Evolutionary conservation across 2,888 invertebrate species (phyloP).

Genomic region (Choreutis nemorana): DNA sequence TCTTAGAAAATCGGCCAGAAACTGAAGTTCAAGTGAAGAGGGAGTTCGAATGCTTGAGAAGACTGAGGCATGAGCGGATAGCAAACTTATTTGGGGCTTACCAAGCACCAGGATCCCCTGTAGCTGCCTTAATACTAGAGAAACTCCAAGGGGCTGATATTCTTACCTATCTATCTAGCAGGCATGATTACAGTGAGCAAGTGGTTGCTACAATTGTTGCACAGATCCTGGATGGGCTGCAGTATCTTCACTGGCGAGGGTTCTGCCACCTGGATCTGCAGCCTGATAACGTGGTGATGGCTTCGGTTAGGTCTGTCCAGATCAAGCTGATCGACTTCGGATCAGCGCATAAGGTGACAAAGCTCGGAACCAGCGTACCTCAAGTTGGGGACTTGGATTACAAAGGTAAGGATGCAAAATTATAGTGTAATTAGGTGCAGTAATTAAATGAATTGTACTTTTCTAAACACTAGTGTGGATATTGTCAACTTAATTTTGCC

Average conservation of each 20-base stretch:
- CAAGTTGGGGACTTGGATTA: conserved; percentile 79
- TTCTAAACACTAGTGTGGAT: no score
- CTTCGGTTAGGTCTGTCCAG: conserved; percentile 81
- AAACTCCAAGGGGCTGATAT: conserved; percentile 92
- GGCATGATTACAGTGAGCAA: conserved; percentile 93
- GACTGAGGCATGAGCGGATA: conserved; percentile 88
- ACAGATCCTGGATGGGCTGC: conserved; percentile 88
- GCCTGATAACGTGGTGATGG: conserved; percentile 95
- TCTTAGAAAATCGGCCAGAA: conserved; percentile 73
- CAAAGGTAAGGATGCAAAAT: conserved; percentile 61
- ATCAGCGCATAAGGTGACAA: conserved; percentile 81
- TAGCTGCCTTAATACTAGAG: conserved; percentile 79
- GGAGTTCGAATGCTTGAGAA: conserved; percentile 85
- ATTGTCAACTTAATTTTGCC: no score
- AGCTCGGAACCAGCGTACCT: conserved; percentile 77
- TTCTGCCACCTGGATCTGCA: conserved; percentile 89
- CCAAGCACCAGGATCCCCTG: conserved; percentile 71
- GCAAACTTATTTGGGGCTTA: conserved; percentile 77
- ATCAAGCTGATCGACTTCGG: conserved; percentile 95
- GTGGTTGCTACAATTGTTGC: conserved; percentile 86
- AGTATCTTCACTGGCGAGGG: conserved; percentile 95
- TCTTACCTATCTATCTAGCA: conserved; percentile 85
- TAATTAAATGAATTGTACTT: no score
- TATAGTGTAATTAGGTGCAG: no score
- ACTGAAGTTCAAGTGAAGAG: conserved; percentile 72